Conservation (phyloP, 2,797 vertebrate species). For the Eupleurogrammus muticus region DNA sequence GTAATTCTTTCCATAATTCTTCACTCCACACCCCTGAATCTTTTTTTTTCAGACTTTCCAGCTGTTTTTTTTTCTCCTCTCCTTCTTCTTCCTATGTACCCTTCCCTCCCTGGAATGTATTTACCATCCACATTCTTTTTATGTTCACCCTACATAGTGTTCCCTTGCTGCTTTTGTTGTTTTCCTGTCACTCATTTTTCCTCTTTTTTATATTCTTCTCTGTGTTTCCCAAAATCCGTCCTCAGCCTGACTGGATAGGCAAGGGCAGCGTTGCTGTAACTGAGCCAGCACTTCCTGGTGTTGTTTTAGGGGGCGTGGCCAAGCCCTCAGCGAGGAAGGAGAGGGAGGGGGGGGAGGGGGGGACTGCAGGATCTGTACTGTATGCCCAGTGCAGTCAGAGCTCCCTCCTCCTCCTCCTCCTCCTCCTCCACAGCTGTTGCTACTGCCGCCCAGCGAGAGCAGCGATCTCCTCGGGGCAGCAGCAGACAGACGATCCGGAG, state of each 20-base stretch:
- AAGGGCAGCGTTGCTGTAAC: slow-evolving; percentile 73
- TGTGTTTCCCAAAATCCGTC: slow-evolving; percentile 46
- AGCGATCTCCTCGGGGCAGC: slow-evolving; percentile 68
- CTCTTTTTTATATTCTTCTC: slow-evolving; percentile 35
- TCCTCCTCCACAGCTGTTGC: slow-evolving; percentile 80
- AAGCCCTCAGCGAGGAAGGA: slow-evolving; percentile 51
- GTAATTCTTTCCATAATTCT: slow-evolving; percentile 47
- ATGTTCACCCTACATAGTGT: slow-evolving; percentile 14
- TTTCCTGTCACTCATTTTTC: slow-evolving; percentile 38
- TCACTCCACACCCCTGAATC: slow-evolving; percentile 38
- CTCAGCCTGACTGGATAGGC: slow-evolving; percentile 56
- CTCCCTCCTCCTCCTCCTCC: slow-evolving; percentile 60
- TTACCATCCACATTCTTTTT: slow-evolving; percentile 8
- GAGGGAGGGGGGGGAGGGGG: slow-evolving; percentile 64
- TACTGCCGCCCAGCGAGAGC: slow-evolving; percentile 77
- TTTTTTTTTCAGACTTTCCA: slow-evolving; percentile 49
- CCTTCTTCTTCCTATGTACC: slow-evolving; percentile 6
- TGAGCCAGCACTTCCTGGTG: slow-evolving; percentile 83
- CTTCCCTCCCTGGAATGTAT: slow-evolving; percentile 23
- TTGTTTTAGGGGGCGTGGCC: slow-evolving; percentile 76
- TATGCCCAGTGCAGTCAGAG: slow-evolving; percentile 68
- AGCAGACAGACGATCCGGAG: slow-evolving; percentile 78
- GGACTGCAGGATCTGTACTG: slow-evolving; percentile 78
- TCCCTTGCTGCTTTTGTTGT: slow-evolving; percentile 37
- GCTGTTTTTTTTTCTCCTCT: slow-evolving; percentile 31